phyloP scores from a whole-genome alignment of 2,888 invertebrate species.

The Lithosia quadra region DNA sequence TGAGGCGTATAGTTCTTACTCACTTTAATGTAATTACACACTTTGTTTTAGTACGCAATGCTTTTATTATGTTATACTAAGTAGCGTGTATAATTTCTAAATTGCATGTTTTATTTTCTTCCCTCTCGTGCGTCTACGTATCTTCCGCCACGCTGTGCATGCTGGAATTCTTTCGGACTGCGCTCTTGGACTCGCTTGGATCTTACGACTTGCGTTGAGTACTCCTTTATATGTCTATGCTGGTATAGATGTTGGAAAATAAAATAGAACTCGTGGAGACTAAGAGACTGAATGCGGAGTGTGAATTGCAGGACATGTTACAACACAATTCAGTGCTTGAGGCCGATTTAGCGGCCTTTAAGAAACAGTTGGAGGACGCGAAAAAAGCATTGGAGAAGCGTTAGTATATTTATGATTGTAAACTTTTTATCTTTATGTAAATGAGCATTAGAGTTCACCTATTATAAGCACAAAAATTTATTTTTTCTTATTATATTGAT shows the following conservation, averaged over 20 bases:
- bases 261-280: conserved; percentile 88
- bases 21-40: conserved; percentile 19
- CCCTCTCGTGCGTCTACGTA: conserved; percentile 60
- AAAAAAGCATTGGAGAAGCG: conserved; percentile 73
- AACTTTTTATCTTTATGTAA: not conserved
- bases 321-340: conserved; percentile 90
- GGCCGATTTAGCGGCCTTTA: conserved; percentile 84
- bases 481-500: not conserved
- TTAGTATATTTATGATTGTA: conserved; percentile 60
- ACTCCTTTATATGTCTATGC: conserved; percentile 50
- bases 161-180: conserved; percentile 46
- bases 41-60: conserved; percentile 24
- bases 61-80: conserved; percentile 25
- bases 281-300: conserved; percentile 88
- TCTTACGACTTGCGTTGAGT: conserved; percentile 64
- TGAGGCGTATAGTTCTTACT: not conserved
- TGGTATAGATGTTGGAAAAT: conserved; percentile 87
- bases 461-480: not conserved
- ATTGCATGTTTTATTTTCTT: conserved; percentile 80
- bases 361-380: conserved; percentile 77
- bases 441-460: not conserved
- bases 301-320: conserved; percentile 87
- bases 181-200: conserved; percentile 51
- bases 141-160: conserved; percentile 61
- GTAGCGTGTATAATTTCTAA: conserved; percentile 60